These are phyloP conservation scores for Malthinus seriepunctatus DNA, from an alignment of 2,888 invertebrate genomes.

Conservation along the genomic window DNA sequence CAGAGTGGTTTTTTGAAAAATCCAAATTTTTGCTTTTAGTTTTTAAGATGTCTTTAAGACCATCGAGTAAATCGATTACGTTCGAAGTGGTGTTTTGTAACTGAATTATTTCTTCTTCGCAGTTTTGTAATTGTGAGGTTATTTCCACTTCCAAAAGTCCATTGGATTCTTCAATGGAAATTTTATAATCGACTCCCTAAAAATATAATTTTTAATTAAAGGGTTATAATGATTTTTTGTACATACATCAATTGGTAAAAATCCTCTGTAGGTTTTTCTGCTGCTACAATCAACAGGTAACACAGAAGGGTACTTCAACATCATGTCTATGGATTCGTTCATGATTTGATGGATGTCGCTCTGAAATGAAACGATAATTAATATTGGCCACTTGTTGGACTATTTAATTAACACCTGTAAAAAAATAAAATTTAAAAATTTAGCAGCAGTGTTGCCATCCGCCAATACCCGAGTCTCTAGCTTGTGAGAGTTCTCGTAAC, in stretches of 20 bases:
- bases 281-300: slow-evolving; percentile 17
- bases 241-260: slow-evolving; percentile 38
- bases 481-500: slow-evolving; percentile 68
- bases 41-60: slow-evolving; percentile 31
- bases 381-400: too few relatives aligned
- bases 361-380: too few relatives aligned
- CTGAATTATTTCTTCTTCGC: slow-evolving; percentile 17
- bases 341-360: neutral
- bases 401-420: neutral
- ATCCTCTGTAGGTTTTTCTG: slow-evolving; percentile 32
- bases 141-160: slow-evolving; percentile 26
- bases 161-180: slow-evolving; percentile 29
- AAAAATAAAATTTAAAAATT: neutral
- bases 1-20: slow-evolving; percentile 1
- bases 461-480: slow-evolving; percentile 73
- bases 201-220: slow-evolving; percentile 15
- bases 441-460: slow-evolving; percentile 51
- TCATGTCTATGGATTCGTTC: slow-evolving; percentile 13
- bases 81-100: neutral
- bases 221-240: slow-evolving; percentile 17
- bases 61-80: slow-evolving; percentile 37
- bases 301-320: slow-evolving; percentile 44
- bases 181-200: slow-evolving; percentile 37
- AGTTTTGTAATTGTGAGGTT: slow-evolving; percentile 25
- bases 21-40: slow-evolving; percentile 10